These are phyloP conservation scores for Xyrauchen texanus DNA, from an alignment of 2,113 vertebrate species.

Conservation along the genomic window DNA sequence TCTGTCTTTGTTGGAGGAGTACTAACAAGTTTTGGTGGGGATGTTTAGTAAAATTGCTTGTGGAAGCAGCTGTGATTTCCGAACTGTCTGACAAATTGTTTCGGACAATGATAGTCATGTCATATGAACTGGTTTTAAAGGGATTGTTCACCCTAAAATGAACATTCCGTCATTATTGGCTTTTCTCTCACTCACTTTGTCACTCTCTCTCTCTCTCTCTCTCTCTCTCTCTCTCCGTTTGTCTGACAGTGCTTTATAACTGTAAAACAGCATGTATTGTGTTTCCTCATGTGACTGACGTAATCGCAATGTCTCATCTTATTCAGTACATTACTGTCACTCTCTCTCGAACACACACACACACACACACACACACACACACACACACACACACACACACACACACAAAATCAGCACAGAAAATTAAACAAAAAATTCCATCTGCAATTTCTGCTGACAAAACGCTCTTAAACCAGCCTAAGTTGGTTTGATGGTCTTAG, in stretches of 20 bases:
- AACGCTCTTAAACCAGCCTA: no score
- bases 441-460: no score
- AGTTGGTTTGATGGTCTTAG: no score
- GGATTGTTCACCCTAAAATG: no score
- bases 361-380: no score
- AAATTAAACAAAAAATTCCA: no score
- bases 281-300: conserved; percentile 69
- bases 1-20: conserved; percentile 22
- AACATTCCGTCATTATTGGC: no score
- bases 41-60: neutral
- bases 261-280: conserved; percentile 60
- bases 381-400: neutral
- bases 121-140: no score
- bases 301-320: conserved; percentile 64
- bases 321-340: conserved; percentile 12
- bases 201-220: conserved; percentile 15
- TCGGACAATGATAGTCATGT: no score
- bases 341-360: no score
- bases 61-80: neutral
- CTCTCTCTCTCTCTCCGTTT: neutral
- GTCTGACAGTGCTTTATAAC: conserved; percentile 41
- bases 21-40: neutral
- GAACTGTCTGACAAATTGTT: no score
- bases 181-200: neutral
- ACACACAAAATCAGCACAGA: neutral